Conservation (phyloP, 2,888 invertebrate species). For the Chydorus sphaericus region DNA sequence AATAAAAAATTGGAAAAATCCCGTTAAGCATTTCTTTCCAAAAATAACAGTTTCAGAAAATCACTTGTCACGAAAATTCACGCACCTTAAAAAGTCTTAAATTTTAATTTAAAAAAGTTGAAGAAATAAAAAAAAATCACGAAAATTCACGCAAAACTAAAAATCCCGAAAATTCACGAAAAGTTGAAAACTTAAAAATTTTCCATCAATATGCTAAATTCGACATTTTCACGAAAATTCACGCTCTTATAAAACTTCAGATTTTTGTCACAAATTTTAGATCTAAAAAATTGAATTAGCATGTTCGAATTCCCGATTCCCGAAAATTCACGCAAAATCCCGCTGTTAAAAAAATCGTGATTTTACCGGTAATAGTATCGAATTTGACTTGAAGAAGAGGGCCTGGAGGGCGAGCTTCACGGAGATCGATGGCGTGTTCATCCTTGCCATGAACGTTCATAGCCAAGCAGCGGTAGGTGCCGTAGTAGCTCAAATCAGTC, state of each 20-base stretch:
- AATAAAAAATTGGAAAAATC: not conserved
- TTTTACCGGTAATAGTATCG: constrained; percentile 43
- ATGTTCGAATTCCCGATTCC: not conserved
- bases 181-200: no score
- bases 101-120: no score
- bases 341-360: no score
- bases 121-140: not conserved
- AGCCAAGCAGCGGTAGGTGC: constrained; percentile 65
- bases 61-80: not conserved
- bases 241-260: no score
- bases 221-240: no score
- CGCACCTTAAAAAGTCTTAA: no score
- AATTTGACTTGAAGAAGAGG: constrained; percentile 48
- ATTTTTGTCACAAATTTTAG: no score
- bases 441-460: constrained; percentile 56
- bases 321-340: no score
- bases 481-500: constrained; percentile 46
- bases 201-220: no score
- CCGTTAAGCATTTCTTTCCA: not conserved
- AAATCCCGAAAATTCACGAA: no score
- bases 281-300: not conserved
- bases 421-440: constrained; percentile 50
- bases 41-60: not conserved
- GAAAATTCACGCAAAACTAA: no score
- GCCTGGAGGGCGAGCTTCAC: constrained; percentile 56